Base-by-base conservation (phyloP, 2,888 invertebrate species). In the Caenorhabditis imperialis region DNA sequence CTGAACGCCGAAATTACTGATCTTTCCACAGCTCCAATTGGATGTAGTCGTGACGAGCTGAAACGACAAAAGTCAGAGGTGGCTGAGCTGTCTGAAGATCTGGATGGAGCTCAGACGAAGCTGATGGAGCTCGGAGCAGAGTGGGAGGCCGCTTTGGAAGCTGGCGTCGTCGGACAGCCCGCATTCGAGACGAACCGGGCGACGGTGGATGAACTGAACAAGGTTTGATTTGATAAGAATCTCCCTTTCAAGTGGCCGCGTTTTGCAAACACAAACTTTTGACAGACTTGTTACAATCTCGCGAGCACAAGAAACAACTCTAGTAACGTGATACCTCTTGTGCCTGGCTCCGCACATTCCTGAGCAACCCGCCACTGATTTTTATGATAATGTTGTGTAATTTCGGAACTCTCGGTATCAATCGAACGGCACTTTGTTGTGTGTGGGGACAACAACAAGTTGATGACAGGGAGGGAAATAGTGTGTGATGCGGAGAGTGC, bases 1-100 rank as follows among this genome's bases (percentile, higher is more conserved):
- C 35, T 73, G n/a, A 23, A 55, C n/a, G 54, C 60, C 45, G 79
- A 79, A 33, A 61, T 81, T 25, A 62, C 63, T 2, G 82, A 82
- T 33, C 33, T 77, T n/a, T n/a, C n/a, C n/a, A n/a, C n/a, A n/a
- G 81, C 78, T 16, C 67, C 81, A n/a, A 71, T 83, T 18, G 83
- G 77, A 3, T 53, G 83, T 1, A 75, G 81, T 37, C 61, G 51
- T 1, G 69, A 71, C 1, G 89, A 90, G 65, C 88, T 86, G 53
- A 93, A 94, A 72, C 91, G 55, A 14, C 84, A 89, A 33, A 81
- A 86, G 69, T 79, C 75, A 1, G 88, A 89, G 58, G 84, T 89
- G 20, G 81, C 81, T 23, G 73, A 73, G 18, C 42, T 84, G 7
- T 78, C 87, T n/a, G 84, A 86, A 42, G 83, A 86, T 60, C 79